Conservation (phyloP, 1,140 invertebrate genomes). For the Drosophila novamexicana region DNA sequence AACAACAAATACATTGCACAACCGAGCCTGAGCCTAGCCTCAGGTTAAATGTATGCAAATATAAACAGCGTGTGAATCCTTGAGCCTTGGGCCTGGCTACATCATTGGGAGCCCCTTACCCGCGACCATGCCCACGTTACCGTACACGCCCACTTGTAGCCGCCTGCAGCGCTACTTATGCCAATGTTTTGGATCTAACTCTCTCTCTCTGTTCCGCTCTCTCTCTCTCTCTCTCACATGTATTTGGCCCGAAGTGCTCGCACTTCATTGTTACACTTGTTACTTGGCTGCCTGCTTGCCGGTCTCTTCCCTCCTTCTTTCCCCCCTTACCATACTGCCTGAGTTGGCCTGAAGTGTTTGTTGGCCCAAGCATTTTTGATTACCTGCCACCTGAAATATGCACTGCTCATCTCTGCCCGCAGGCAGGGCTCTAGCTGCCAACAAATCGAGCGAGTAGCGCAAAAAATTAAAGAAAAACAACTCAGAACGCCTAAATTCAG, state of each 20-base stretch:
- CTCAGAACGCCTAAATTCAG: neutral
- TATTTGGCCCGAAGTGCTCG: conserved; percentile 54
- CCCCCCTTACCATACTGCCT: neutral
- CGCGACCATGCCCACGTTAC: neutral
- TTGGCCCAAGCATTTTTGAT: conserved; percentile 59
- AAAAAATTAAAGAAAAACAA: conserved; percentile 79
- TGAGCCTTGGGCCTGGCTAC: conserved; percentile 8
- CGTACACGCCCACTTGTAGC: conserved; percentile 33
- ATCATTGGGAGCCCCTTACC: neutral
- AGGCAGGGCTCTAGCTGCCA: neutral
- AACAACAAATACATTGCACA: conserved; percentile 37
- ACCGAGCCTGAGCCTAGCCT: conserved; percentile 51
- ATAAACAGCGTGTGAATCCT: conserved; percentile 73
- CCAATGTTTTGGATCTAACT: conserved; percentile 53
- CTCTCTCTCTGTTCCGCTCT: neutral
- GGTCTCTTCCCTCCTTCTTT: neutral
- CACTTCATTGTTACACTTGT: conserved; percentile 74
- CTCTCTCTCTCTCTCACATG: conserved; percentile 20
- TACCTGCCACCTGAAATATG: conserved; percentile 43
- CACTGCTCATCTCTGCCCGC: conserved; percentile 1
- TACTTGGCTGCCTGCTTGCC: conserved; percentile 28
- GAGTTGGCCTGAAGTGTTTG: conserved; percentile 53
- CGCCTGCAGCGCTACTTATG: conserved; percentile 72
- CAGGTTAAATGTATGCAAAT: conserved; percentile 80
- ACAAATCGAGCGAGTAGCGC: conserved; percentile 62